phyloP scores from a whole-genome alignment of 2,113 vertebrate species.

The Hemicordylus capensis region DNA sequence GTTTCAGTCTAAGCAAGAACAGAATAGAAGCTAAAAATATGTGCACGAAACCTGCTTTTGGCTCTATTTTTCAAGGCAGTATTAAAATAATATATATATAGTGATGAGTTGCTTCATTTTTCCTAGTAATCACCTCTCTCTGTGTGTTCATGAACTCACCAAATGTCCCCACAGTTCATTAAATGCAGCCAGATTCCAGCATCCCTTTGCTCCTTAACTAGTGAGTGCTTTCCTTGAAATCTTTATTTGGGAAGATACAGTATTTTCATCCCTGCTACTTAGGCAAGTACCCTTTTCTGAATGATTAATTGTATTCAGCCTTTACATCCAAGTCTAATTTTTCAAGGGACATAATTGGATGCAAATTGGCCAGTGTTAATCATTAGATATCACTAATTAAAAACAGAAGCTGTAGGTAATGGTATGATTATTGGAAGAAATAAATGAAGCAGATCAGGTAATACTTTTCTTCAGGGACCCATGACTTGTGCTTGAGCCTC shows the following conservation, averaged over 20 bases:
- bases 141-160: neutral
- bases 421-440: slow-evolving; percentile 76
- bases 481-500: slow-evolving; percentile 66
- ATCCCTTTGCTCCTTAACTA: slow-evolving; percentile 38
- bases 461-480: slow-evolving; percentile 63
- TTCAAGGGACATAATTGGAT: slow-evolving; percentile 74
- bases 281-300: slow-evolving; percentile 46
- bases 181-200: slow-evolving; percentile 32
- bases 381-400: slow-evolving; percentile 77
- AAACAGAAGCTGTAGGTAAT: slow-evolving; percentile 75
- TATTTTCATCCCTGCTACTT: slow-evolving; percentile 63
- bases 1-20: neutral
- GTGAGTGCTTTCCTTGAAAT: slow-evolving; percentile 53
- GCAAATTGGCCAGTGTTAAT: slow-evolving; percentile 77
- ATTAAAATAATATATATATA: neutral
- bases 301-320: slow-evolving; percentile 68
- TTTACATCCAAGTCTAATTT: slow-evolving; percentile 71
- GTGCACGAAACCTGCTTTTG: neutral
- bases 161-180: slow-evolving; percentile 25
- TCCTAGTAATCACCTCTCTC: slow-evolving; percentile 9
- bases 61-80: slow-evolving; percentile 6
- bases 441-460: slow-evolving; percentile 75
- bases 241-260: slow-evolving; percentile 55
- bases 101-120: neutral
- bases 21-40: neutral